These are phyloP conservation scores for Zosterops lateralis DNA, from an alignment of 2,113 vertebrate genomes.

Conservation along the genomic window DNA sequence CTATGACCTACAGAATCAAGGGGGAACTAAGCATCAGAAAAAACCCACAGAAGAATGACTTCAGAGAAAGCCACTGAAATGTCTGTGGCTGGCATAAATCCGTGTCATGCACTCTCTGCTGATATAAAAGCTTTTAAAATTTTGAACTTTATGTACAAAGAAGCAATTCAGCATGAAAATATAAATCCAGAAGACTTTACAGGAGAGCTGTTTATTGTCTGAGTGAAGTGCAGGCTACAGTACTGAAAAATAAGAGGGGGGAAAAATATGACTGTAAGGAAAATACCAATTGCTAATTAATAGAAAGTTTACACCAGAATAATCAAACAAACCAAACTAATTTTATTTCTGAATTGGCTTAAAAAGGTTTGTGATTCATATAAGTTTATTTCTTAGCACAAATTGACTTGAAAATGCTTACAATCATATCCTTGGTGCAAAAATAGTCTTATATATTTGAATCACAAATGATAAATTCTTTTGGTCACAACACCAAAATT, in stretches of 20 bases:
- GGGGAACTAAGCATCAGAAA: neutral
- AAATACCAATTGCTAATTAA: neutral
- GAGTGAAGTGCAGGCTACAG: neutral
- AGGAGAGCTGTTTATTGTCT: neutral
- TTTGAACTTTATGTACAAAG: slow-evolving; percentile 7
- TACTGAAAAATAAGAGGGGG: neutral
- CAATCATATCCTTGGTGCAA: neutral
- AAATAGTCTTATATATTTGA: neutral
- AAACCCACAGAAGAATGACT: neutral
- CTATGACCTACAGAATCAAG: neutral
- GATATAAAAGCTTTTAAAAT: neutral
- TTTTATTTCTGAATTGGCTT: neutral
- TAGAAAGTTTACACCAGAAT: neutral
- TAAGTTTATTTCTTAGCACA: neutral
- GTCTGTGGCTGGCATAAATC: neutral
- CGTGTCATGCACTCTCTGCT: neutral
- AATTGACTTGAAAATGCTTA: neutral
- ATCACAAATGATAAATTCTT: neutral
- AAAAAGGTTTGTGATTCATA: neutral
- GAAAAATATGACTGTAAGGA: neutral
- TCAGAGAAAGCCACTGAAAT: neutral
- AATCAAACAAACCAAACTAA: neutral
- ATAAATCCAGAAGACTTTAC: neutral
- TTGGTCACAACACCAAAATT: neutral
- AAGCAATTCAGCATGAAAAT: neutral